These are phyloP conservation scores for Drosophila borborema DNA, from an alignment of 2,888 invertebrate species.

Conservation along the genomic window DNA sequence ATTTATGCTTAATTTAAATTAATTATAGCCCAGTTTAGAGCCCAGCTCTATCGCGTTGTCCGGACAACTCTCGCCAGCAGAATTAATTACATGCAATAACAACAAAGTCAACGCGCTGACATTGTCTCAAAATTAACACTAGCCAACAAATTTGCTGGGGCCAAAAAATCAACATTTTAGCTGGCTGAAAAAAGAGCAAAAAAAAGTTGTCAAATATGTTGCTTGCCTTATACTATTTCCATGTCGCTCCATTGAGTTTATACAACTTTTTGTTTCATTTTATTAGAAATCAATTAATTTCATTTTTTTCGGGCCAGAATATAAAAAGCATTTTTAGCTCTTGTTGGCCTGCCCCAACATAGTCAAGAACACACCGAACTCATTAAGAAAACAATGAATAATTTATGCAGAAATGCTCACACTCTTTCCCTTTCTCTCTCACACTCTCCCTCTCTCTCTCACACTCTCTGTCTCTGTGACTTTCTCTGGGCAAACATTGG, in stretches of 20 bases:
- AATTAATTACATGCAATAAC: conserved; percentile 71
- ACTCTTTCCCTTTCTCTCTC: background rate
- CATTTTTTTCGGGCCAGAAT: conserved; percentile 19
- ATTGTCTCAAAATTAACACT: conserved; percentile 58
- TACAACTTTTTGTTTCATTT: conserved; percentile 22
- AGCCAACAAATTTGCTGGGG: conserved; percentile 32
- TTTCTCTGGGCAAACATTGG: background rate
- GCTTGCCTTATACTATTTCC: conserved; percentile 13
- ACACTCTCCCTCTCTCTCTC: background rate
- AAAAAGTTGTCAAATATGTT: conserved; percentile 50
- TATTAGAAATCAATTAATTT: conserved; percentile 74
- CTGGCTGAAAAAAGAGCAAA: no score
- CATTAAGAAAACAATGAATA: conserved; percentile 60
- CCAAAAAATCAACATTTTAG: conserved; percentile 7
- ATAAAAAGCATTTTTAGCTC: conserved; percentile 21
- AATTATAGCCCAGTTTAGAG: conserved; percentile 50
- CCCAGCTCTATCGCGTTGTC: conserved; percentile 32
- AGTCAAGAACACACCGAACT: conserved; percentile 5
- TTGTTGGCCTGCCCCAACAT: conserved; percentile 7
- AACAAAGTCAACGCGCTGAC: conserved; percentile 39
- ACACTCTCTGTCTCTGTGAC: background rate
- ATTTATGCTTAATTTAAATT: conserved; percentile 73
- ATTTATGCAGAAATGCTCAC: conserved; percentile 32
- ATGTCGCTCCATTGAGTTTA: conserved; percentile 14
- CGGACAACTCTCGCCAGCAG: conserved; percentile 35